Evolutionary conservation across 2,888 invertebrate species (phyloP).

Genomic region (Thyatira batis): DNA sequence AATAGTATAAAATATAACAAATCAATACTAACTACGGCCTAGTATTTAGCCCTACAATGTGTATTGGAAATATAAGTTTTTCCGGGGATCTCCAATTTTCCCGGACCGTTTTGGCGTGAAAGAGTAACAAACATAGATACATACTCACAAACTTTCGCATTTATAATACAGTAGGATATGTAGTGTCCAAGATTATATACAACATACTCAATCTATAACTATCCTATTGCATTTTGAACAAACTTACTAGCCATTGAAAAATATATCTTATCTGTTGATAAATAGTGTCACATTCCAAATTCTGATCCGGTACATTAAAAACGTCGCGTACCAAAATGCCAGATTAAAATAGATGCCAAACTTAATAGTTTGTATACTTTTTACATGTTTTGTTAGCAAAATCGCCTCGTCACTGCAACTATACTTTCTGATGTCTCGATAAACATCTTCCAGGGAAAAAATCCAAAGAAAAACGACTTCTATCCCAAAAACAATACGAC

Average conservation of each 20-base stretch:
- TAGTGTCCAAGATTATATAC: too few relatives aligned
- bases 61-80: too few relatives aligned
- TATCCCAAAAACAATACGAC: constrained; percentile 1
- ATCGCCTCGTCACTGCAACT: constrained; percentile 37
- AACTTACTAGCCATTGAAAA: neutral
- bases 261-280: neutral
- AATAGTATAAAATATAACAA: neutral
- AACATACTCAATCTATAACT: too few relatives aligned
- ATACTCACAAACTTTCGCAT: too few relatives aligned
- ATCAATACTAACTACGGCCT: too few relatives aligned
- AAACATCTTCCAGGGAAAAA: constrained; percentile 13
- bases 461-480: neutral
- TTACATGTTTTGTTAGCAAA: constrained; percentile 24
- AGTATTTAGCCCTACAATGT: too few relatives aligned
- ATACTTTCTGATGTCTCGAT: constrained; percentile 29
- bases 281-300: neutral
- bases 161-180: too few relatives aligned
- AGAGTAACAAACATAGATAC: too few relatives aligned
- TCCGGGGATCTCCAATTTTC: too few relatives aligned
- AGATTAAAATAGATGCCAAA: constrained; percentile 23
- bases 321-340: constrained; percentile 10
- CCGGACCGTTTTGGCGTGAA: too few relatives aligned
- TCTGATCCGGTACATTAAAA: constrained; percentile 1
- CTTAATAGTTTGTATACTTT: constrained; percentile 18
- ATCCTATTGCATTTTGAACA: neutral